Evolutionary conservation across 2,113 vertebrate genomes (phyloP), one percentile per base, ranked within the genome.

Genomic region (Halichoeres trimaculatus): DNA sequence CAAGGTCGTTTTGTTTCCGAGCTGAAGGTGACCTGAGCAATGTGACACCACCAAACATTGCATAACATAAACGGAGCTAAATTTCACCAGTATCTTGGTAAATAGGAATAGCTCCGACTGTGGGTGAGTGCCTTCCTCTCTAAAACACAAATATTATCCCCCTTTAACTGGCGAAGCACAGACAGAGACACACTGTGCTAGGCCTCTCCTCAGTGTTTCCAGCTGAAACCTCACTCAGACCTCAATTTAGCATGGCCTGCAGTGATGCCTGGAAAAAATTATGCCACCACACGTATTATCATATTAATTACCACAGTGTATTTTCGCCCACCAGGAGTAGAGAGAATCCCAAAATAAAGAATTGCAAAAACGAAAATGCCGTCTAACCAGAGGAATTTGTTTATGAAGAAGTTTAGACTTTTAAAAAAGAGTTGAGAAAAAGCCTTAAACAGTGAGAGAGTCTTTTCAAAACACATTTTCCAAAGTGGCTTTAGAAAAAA

Each of bases 261-360:
- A 47, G 61, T 35, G 70, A 81, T 78, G 87, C 66, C 85, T 92
- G 86, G 89, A 92, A 91, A 89, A 74, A 56, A 74, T 54, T 55
- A 81, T 74, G 76, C 84, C 83, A 57, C 86, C 77, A 70, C 86
- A 79, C 76, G 66, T 70, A 86, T 91, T 85, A 90, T 89, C 78
- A 88, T 87, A 87, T 92, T 91, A 90, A 92, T 92, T 88, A 80
- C 85, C 86, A 56, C 76, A 75, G 73, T 54, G 75, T 87, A 76
- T 84, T 90, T 84, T 83, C 26, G 40, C 66, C 84, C 73, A 82
- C 74, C 48, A 38, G 64, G 68, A 84, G 54, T 53, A 83, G 55
- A 85, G 64, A 48, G 51, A 83, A 77, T 86, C 38, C 19, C 43
- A 68, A 68, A 87, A 77, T 80, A 79, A 69, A 71, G 56, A 65